Percentiles rank a stretch among this genome's conserved stretches.
These are phyloP conservation scores for Zingel zingel DNA, from an alignment of 2,113 vertebrate species.

Conservation along the genomic window DNA sequence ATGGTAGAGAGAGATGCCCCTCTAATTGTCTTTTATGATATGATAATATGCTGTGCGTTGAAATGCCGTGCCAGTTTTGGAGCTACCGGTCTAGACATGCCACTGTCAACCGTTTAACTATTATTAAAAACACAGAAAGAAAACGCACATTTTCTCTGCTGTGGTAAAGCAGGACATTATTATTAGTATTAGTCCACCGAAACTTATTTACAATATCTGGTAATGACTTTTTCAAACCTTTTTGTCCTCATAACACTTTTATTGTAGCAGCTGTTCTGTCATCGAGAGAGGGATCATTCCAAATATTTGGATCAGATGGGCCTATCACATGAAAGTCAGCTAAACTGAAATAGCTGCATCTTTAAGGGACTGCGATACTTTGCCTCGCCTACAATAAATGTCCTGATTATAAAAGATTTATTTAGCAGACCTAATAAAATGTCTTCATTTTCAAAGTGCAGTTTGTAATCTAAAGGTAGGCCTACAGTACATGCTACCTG, in stretches of 20 bases:
- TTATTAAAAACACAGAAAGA: too few species aligned
- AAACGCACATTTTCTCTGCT: neutral
- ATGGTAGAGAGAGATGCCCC: neutral
- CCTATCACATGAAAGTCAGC: neutral
- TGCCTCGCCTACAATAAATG: neutral
- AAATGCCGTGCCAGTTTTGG: too few species aligned
- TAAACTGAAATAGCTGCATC: neutral
- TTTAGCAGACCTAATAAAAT: neutral
- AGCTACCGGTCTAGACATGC: neutral
- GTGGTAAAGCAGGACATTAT: neutral
- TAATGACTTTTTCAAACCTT: neutral
- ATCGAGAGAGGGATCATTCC: neutral
- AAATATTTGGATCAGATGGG: neutral
- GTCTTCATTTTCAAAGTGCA: neutral
- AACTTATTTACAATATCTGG: neutral
- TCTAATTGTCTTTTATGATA: neutral
- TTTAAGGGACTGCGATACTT: neutral
- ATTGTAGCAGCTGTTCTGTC: too few species aligned
- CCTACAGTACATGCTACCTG: too few species aligned
- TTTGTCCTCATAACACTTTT: neutral
- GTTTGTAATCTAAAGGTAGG: neutral
- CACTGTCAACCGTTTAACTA: neutral
- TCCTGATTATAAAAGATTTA: neutral
- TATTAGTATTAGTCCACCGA: neutral
- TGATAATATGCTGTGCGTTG: neutral